Evolutionary conservation across 2,797 vertebrate species (phyloP).

Genomic region (Stomatorhinus walkeri): DNA sequence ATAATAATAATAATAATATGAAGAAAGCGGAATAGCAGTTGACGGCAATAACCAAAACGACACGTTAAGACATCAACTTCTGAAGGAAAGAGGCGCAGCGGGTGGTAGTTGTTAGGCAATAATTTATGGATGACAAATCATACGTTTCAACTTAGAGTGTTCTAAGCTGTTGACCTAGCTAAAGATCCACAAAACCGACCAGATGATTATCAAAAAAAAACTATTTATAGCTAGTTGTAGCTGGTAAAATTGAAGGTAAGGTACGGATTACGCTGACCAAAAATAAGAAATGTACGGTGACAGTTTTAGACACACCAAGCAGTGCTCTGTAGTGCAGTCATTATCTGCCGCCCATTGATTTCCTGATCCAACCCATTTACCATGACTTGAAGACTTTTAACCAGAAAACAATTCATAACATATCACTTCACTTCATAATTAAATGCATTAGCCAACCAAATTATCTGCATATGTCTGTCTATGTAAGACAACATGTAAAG

Average conservation of each 20-base stretch:
- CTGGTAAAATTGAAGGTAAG: background rate
- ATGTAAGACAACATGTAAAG: background rate
- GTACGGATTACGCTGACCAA: background rate
- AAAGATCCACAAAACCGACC: background rate
- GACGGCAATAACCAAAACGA: background rate
- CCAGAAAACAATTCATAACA: background rate
- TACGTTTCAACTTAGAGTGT: background rate
- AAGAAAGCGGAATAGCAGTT: background rate
- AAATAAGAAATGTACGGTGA: background rate
- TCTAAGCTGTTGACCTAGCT: background rate
- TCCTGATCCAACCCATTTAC: background rate
- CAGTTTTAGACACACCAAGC: background rate
- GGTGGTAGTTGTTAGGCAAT: background rate
- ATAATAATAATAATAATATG: background rate
- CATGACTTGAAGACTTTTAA: background rate
- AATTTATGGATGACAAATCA: background rate
- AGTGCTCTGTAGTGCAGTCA: background rate
- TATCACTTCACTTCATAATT: background rate
- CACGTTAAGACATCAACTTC: background rate
- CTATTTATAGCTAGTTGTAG: background rate
- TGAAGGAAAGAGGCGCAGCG: background rate
- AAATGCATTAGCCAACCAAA: background rate
- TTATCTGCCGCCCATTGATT: slow-evolving; percentile 13
- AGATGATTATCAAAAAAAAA: background rate
- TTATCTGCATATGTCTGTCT: background rate